A percentile compares a stretch with the other conserved stretches of the same genome.
Conservation (phyloP, 53 echinoderm and acorn worm genomes). For the Holothuria scabra region DNA sequence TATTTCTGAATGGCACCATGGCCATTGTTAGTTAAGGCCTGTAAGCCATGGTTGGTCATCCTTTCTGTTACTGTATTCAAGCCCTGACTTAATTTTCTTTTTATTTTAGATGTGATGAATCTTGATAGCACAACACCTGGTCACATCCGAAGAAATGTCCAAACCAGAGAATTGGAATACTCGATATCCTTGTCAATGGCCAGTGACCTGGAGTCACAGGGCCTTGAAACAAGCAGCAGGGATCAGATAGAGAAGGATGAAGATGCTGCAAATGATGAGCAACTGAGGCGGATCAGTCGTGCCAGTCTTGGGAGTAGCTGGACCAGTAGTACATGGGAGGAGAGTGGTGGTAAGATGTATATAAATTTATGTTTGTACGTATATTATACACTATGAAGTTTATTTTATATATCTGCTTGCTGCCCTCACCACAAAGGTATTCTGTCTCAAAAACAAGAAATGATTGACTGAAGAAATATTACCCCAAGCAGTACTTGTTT, state of each 20-base stretch:
- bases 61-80: too few relatives aligned
- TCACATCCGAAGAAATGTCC: slow-evolving; percentile 83
- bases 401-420: too few relatives aligned
- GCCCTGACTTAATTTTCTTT: not conserved
- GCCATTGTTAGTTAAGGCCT: too few relatives aligned
- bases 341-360: slow-evolving; percentile 36
- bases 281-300: not conserved
- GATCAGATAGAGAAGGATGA: not conserved
- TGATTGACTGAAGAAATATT: too few relatives aligned
- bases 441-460: too few relatives aligned
- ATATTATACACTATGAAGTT: too few relatives aligned
- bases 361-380: too few relatives aligned
- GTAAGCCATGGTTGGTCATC: too few relatives aligned
- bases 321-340: slow-evolving; percentile 52
- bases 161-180: slow-evolving; percentile 57
- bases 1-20: too few relatives aligned
- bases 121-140: slow-evolving; percentile 88
- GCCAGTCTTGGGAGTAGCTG: slow-evolving; percentile 40
- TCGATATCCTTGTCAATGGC: slow-evolving; percentile 47
- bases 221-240: slow-evolving; percentile 35
- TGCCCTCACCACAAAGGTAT: too few relatives aligned
- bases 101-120: slow-evolving; percentile 74
- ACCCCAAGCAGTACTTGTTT: too few relatives aligned
- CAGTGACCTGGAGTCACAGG: slow-evolving; percentile 69
- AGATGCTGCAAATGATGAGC: not conserved